Evolutionary conservation across 2,113 vertebrate species (phyloP), one percentile per base, ranked within the genome.

Genomic region (Nannobrachium achirus): DNA sequence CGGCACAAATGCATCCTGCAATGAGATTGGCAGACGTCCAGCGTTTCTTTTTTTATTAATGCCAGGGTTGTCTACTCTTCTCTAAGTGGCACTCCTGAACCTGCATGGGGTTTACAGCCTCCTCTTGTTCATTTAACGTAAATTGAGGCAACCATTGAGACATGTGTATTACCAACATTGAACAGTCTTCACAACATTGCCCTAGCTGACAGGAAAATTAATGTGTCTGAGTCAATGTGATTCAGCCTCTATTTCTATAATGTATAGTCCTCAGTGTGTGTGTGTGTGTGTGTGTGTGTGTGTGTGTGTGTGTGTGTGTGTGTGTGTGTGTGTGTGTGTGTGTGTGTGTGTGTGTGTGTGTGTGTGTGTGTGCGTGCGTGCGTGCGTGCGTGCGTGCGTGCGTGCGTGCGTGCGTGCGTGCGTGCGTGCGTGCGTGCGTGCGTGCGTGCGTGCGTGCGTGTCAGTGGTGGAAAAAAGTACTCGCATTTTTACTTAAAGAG

Each of bases 1-100:
- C 79, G 91, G 77, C 86, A 86, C 89, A 88, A 92, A 87, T 75
- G 85, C 83, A 85, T 84, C 86, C 88, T 76, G 85, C 82, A 72
- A 67, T 74, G 83, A 86, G 82, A 84, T 89, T 93, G 91, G 91
- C 90, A 78, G 80, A 73, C 69, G 57, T 87, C 92, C 90, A 91
- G 83, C 0, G 40, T 89, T 89, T n/a, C 25, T 33, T 3, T 33
- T 85, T 87, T 86, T 83, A 86, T 85, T 89, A 85, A 93, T 92
- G 90, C 85, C 76, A 73, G 68, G 57, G 59, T 89, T 85, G 82
- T 33, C 25, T 33, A 33, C 82, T 39, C 82, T 84, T 84, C 15
- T 2, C 3, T 52, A 10, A 42, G 59, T 86, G 41, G 69, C 62
- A 68, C 38, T 38, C 63, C 67, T 82, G 86, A 92, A 88, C 83